These are phyloP conservation scores for Burhinus bistriatus DNA, from an alignment of 2,113 vertebrate genomes.

Conservation along the genomic window DNA sequence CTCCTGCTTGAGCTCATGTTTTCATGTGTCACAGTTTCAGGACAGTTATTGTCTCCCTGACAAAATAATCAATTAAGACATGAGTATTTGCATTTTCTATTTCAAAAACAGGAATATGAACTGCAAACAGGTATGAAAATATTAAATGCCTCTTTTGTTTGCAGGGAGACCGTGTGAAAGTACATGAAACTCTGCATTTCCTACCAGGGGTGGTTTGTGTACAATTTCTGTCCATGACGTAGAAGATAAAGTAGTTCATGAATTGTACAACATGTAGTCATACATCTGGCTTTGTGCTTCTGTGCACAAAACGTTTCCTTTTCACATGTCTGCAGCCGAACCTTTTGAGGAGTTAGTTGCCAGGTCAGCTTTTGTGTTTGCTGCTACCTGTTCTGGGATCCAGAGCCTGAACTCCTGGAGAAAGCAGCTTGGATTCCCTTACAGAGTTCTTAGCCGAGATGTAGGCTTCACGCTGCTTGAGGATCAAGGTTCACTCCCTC, in stretches of 20 bases:
- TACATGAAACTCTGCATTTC: background rate
- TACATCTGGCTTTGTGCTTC: background rate
- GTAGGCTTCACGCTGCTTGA: background rate
- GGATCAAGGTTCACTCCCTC: background rate
- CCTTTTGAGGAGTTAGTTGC: background rate
- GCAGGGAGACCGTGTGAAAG: background rate
- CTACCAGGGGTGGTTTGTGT: background rate
- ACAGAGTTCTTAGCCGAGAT: background rate
- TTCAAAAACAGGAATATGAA: background rate
- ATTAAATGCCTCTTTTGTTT: background rate
- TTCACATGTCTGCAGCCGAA: background rate
- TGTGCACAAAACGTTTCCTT: background rate
- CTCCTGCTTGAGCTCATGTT: background rate
- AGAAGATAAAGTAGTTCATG: background rate
- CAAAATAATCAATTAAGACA: background rate
- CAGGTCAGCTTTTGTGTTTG: background rate
- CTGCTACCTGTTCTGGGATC: background rate
- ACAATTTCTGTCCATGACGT: fast-evolving
- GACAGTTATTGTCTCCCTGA: background rate
- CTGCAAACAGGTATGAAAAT: background rate
- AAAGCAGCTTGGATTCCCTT: background rate
- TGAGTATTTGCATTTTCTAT: background rate
- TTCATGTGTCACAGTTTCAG: background rate
- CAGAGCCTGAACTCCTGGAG: background rate
- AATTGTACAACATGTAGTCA: background rate